phyloP scores from a whole-genome alignment of 2,113 vertebrate species.

The Tichodroma muraria region DNA sequence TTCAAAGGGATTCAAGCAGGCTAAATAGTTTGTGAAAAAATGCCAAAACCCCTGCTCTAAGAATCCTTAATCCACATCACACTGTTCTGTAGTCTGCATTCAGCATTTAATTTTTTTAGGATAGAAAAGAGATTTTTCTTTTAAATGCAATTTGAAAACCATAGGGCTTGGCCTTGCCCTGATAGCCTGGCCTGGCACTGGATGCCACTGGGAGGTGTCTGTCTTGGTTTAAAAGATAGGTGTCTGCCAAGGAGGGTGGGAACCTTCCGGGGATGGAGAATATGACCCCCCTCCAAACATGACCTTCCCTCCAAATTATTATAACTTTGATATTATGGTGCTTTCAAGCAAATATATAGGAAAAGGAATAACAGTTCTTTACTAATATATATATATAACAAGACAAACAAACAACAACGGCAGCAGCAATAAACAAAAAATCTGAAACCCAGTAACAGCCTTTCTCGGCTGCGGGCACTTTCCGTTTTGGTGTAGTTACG shows the following conservation, averaged over 20 bases:
- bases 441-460: neutral
- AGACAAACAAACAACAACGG: neutral
- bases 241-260: neutral
- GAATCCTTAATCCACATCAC: neutral
- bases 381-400: neutral
- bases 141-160: neutral
- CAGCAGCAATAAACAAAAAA: neutral
- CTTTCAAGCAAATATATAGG: neutral
- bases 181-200: neutral
- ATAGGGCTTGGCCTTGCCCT: neutral
- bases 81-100: neutral
- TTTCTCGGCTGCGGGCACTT: neutral
- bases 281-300: too few species aligned
- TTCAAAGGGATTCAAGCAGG: neutral
- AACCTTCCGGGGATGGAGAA: neutral
- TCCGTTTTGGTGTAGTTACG: neutral
- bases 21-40: neutral
- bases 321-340: neutral
- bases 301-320: neutral
- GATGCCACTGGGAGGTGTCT: neutral
- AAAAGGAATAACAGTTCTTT: neutral
- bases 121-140: neutral
- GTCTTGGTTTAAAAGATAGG: neutral
- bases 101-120: neutral
- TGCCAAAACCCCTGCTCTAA: rapidly evolving